Conservation (phyloP, 2,113 vertebrate genomes). For the Microcebus ravelobensis region DNA sequence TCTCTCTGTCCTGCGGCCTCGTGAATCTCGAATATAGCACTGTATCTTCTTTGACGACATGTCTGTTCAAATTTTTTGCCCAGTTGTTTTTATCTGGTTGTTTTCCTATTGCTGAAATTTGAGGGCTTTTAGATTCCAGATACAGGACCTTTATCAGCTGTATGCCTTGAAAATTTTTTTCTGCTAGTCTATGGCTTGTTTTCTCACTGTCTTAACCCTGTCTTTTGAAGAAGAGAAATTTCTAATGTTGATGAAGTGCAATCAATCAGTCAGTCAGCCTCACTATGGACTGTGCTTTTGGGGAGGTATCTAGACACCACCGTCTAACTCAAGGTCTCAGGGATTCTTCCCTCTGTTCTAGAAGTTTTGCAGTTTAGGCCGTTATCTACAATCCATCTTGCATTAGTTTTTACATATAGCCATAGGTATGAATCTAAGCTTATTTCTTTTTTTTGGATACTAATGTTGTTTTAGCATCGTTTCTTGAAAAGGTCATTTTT, state of each 20-base stretch:
- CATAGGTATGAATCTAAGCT: not conserved
- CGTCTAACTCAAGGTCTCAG: not conserved
- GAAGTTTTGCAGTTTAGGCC: not conserved
- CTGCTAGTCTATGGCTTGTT: not conserved
- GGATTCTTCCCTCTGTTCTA: not conserved
- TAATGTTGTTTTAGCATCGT: not conserved
- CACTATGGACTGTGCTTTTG: not conserved
- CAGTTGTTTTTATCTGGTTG: not conserved
- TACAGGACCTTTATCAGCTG: not conserved
- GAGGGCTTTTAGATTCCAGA: not conserved
- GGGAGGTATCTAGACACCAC: not conserved
- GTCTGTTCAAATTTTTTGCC: not conserved
- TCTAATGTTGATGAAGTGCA: not conserved
- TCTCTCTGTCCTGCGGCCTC: too few relatives aligned
- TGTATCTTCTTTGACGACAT: not conserved
- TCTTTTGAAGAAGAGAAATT: not conserved
- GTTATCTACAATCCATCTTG: not conserved
- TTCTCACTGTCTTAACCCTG: not conserved
- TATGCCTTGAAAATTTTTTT: not conserved
- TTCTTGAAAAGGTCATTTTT: not conserved
- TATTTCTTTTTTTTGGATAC: not conserved
- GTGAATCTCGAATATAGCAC: too few relatives aligned
- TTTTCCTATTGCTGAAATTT: not conserved
- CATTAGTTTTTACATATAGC: not conserved
- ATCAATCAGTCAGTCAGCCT: not conserved